A percentile compares a stretch with the other conserved stretches of the same genome.
Evolutionary conservation across 2,888 invertebrate species (phyloP).

Genomic region (Esperia sulphurella): DNA sequence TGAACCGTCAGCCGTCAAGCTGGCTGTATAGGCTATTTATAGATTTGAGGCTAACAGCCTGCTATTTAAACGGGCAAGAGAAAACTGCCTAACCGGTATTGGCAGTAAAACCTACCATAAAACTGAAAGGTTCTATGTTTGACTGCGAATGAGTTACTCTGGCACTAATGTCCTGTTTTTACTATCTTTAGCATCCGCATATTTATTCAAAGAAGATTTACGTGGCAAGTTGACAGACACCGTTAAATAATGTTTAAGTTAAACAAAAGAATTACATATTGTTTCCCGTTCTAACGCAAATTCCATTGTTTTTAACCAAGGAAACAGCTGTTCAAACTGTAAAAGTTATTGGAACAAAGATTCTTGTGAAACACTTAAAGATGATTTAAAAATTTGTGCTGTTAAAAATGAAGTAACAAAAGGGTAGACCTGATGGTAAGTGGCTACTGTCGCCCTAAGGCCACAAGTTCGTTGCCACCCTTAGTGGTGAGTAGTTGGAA

Average conservation of each 20-base stretch:
- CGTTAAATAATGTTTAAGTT: too few relatives aligned
- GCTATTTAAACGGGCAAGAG: not conserved
- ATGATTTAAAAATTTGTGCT: not conserved
- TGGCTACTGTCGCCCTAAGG: too few relatives aligned
- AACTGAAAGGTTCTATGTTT: not conserved
- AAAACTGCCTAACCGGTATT: slow-evolving; percentile 1
- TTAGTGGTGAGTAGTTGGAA: too few relatives aligned
- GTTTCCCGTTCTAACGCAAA: not conserved
- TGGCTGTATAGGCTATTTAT: slow-evolving; percentile 16
- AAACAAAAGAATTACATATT: too few relatives aligned
- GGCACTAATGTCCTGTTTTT: not conserved
- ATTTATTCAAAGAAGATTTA: too few relatives aligned
- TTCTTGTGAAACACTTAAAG: not conserved
- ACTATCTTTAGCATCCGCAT: too few relatives aligned
- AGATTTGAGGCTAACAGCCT: slow-evolving; percentile 7
- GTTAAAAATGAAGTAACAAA: too few relatives aligned
- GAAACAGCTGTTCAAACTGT: not conserved
- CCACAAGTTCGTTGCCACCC: too few relatives aligned
- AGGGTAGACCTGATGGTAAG: too few relatives aligned
- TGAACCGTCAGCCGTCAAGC: not conserved
- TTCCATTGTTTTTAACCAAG: not conserved
- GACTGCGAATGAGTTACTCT: not conserved
- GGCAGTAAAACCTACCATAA: not conserved
- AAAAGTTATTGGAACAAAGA: not conserved
- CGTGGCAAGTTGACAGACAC: too few relatives aligned